A percentile compares a stretch with the other conserved stretches of the same genome.
Conservation (phyloP, 2,888 invertebrate genomes). For the Mythimna ferrago region DNA sequence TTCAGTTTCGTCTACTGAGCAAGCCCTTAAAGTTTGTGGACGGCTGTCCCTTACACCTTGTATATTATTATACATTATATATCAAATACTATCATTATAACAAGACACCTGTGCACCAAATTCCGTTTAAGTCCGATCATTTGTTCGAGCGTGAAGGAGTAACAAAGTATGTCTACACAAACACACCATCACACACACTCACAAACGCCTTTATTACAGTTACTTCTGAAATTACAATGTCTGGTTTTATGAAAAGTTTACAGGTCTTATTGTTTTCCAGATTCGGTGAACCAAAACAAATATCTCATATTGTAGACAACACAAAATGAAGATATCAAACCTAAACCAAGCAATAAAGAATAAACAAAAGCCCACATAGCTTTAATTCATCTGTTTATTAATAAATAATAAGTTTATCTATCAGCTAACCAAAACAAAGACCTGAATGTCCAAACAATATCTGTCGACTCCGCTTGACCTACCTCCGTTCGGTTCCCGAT, state of each 20-base stretch:
- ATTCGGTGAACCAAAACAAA: background rate
- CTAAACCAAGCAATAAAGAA: background rate
- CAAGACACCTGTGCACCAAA: too few species aligned
- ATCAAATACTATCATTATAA: too few species aligned
- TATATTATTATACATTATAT: too few species aligned
- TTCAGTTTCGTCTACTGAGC: too few species aligned
- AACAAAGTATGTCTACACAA: too few species aligned
- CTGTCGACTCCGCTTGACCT: slow-evolving; percentile 61
- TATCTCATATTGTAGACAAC: too few species aligned
- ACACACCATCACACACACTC: too few species aligned
- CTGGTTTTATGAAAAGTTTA: background rate
- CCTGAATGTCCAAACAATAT: slow-evolving; percentile 18
- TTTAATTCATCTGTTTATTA: background rate
- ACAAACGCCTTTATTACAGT: too few species aligned
- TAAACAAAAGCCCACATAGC: background rate
- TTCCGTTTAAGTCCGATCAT: too few species aligned
- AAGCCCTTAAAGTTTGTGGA: too few species aligned
- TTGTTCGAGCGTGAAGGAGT: too few species aligned
- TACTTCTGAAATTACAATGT: background rate
- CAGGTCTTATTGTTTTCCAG: background rate
- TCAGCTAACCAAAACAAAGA: slow-evolving; percentile 25
- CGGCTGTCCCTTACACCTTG: too few species aligned
- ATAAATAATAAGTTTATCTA: slow-evolving; percentile 16
- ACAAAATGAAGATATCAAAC: background rate
- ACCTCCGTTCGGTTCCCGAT: slow-evolving; percentile 68